Evolutionary conservation across 2,797 vertebrate genomes (phyloP).

Genomic region (Lycodopsis pacificus): DNA sequence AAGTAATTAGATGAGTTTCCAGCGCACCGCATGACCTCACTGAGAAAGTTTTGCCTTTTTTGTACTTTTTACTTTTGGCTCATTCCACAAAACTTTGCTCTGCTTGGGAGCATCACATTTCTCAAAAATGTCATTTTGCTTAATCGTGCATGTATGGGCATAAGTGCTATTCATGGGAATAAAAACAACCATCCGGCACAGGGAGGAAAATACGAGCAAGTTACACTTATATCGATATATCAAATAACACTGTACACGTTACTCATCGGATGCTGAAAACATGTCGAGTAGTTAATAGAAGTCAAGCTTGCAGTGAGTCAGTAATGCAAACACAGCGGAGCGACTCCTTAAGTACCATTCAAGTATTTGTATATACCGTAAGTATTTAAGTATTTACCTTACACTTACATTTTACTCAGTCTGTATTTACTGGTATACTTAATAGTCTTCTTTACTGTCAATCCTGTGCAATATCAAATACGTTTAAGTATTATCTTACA

Average conservation of each 20-base stretch:
- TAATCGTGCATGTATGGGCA: not conserved
- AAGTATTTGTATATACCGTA: no score
- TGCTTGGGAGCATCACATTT: not conserved
- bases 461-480: no score
- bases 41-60: not conserved
- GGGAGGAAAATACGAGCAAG: not conserved
- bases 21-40: not conserved
- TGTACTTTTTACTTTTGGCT: not conserved
- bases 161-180: not conserved
- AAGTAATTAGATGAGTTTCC: conserved; percentile 4
- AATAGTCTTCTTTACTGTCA: no score
- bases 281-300: no score
- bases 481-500: no score
- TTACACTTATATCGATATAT: not conserved
- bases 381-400: no score
- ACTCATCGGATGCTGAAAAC: not conserved
- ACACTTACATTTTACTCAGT: no score
- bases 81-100: not conserved
- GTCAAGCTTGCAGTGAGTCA: not conserved
- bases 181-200: not conserved
- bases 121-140: not conserved
- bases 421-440: no score
- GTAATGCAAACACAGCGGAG: not conserved
- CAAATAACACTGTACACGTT: not conserved
- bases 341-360: not conserved